Conservation (phyloP, 2,797 vertebrate species). For the Poecilia velifera region DNA sequence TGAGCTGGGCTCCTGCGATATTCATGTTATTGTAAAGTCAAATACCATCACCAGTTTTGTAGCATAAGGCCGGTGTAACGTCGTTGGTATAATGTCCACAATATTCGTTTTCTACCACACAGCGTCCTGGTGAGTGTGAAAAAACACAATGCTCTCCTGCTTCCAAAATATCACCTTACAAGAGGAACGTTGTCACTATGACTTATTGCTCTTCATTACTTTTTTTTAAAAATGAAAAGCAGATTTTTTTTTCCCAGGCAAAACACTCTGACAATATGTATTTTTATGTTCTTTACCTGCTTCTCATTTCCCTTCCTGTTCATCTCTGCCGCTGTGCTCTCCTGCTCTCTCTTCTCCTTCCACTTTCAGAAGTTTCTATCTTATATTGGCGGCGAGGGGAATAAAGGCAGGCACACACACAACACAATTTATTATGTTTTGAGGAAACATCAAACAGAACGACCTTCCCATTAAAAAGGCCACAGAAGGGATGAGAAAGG, state of each 20-base stretch:
- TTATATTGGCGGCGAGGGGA: constrained; percentile 76
- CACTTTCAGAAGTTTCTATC: constrained; percentile 63
- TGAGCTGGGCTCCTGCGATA: not conserved
- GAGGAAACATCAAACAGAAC: constrained; percentile 76
- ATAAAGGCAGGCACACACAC: constrained; percentile 69
- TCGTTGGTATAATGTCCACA: not conserved
- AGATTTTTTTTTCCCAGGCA: constrained; percentile 8
- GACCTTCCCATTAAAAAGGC: constrained; percentile 78
- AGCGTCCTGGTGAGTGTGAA: not conserved
- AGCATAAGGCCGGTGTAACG: not conserved
- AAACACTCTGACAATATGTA: constrained; percentile 3
- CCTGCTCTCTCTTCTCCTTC: constrained; percentile 39
- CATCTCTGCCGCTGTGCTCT: constrained; percentile 7
- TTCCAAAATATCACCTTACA: not conserved
- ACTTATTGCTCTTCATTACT: constrained; percentile 16
- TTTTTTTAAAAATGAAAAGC: constrained; percentile 1
- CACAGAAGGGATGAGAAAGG: constrained; percentile 61
- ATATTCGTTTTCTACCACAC: not conserved
- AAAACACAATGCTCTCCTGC: constrained; percentile 11
- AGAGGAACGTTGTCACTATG: not conserved
- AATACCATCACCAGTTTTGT: not conserved
- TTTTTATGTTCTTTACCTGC: not conserved
- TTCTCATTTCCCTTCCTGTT: constrained; percentile 6
- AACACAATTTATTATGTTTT: constrained; percentile 78
- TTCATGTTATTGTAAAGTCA: not conserved